Base-by-base conservation (phyloP, 2,113 vertebrate species). In the Anhinga anhinga region DNA sequence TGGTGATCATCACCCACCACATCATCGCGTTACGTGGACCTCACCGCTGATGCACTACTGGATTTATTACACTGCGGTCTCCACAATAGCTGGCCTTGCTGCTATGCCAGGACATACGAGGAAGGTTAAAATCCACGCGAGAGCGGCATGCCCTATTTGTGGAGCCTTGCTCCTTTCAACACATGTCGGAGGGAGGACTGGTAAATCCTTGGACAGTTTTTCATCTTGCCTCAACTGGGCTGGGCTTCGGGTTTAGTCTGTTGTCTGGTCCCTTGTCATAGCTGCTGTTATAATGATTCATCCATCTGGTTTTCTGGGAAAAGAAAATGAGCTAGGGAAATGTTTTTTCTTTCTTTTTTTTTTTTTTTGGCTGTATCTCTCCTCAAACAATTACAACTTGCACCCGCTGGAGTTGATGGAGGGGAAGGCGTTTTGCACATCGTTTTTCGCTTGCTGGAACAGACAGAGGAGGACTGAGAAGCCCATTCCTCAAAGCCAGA, bases 261-360 rank as follows among this genome's bases (percentile, higher is more conserved):
- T 90, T 97, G 96, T 96, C 96, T 97, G 93, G 96, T 97, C 93
- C 92, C 92, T 83, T 92, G 93, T 97, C 96, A 86, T 86, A 92
- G 92, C 90, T 94, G 96, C 96, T 95, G 96, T 67, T 95, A 76
- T 67, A 96, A 96, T 96, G 92, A 96, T 92, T 97, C 97, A 97
- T 96, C 96, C 97, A 94, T 96, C 96, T 97, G 97, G 66, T 94
- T 96, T 97, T 96, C 95, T 96, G 97, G 97, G 96, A 97, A 97
- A 93, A 88, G 92, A 92, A 94, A 93, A 90, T 36, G 62, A 96
- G 66, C 58, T 69, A 62, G 90, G 58, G 79, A 91, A 91, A 74
- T 42, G 30, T 2, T 36, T 76, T 49, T 81, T 55, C 32, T n/a
- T 40, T 40, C 38, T 40, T 38, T n/a, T 10, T 42, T 56, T 50